A percentile compares a stretch with the other conserved stretches of the same genome.
These are phyloP conservation scores for Linnaemya tessellans DNA, from an alignment of 2,888 invertebrate genomes.

Conservation along the genomic window DNA sequence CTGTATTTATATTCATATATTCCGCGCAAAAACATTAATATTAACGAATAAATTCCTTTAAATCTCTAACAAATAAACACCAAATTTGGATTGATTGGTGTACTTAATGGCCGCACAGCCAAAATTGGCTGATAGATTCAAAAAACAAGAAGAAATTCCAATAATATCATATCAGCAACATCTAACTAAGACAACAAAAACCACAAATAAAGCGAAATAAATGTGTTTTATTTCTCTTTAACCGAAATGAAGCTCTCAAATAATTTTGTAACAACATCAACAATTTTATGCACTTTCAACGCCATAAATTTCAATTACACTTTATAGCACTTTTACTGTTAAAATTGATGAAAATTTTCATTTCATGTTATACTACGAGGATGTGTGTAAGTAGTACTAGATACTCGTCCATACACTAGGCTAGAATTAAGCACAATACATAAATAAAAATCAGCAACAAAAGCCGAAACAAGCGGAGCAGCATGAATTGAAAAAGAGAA, in stretches of 20 bases:
- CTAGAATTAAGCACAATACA: constrained; percentile 59
- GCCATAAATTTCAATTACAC: constrained; percentile 81
- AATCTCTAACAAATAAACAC: constrained; percentile 54
- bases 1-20: no score
- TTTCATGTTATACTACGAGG: constrained; percentile 14
- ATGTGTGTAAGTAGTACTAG: constrained; percentile 21
- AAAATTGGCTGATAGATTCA: constrained; percentile 53
- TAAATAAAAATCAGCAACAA: constrained; percentile 14
- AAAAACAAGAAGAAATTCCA: constrained; percentile 53
- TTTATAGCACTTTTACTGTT: constrained; percentile 79
- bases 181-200: constrained; percentile 31
- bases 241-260: constrained; percentile 62
- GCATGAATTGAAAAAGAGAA: constrained; percentile 7
- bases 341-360: constrained; percentile 64
- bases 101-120: constrained; percentile 73
- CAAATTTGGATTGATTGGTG: constrained; percentile 81
- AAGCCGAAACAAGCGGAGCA: constrained; percentile 23
- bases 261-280: constrained; percentile 72
- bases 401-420: constrained; percentile 25
- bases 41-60: constrained; percentile 46
- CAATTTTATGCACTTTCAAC: constrained; percentile 77
- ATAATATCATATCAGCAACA: constrained; percentile 66
- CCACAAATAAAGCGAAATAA: constrained; percentile 62
- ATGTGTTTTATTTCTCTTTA: constrained; percentile 38
- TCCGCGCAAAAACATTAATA: no score